These are phyloP conservation scores for Ophion ellenae DNA, from an alignment of 2,888 invertebrate genomes.

Conservation along the genomic window DNA sequence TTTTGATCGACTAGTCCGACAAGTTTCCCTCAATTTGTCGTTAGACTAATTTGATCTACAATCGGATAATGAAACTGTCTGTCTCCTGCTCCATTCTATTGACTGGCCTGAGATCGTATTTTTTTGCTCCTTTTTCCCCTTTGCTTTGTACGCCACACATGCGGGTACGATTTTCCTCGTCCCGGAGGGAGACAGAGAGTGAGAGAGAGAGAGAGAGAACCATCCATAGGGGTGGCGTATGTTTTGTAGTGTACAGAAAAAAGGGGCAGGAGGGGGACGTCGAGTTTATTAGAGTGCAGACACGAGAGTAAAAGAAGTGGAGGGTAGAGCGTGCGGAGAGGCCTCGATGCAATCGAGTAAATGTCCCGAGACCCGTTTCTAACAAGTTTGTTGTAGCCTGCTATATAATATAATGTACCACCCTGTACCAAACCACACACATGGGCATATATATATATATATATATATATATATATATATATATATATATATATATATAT, in stretches of 20 bases:
- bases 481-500: too few relatives aligned
- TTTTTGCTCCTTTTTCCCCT: background rate
- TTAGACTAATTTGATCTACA: slow-evolving; percentile 23
- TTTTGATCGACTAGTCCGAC: background rate
- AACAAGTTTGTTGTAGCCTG: slow-evolving; percentile 11
- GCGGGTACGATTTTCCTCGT: slow-evolving; percentile 37
- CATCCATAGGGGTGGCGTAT: slow-evolving; percentile 30
- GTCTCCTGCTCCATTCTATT: slow-evolving; percentile 3
- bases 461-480: too few relatives aligned
- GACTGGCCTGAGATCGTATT: background rate
- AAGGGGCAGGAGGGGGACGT: slow-evolving; percentile 6
- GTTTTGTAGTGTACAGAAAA: slow-evolving; percentile 17
- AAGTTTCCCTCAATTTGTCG: slow-evolving; percentile 16
- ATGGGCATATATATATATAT: too few relatives aligned
- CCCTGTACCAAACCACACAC: background rate
- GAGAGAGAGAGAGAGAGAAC: background rate
- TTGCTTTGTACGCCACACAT: slow-evolving; percentile 1
- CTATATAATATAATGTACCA: slow-evolving; percentile 3
- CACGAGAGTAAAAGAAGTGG: slow-evolving; percentile 4
- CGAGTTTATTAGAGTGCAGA: slow-evolving; percentile 39
- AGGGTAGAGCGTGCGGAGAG: background rate
- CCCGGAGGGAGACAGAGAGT: too few relatives aligned
- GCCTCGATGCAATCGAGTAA: slow-evolving; percentile 13
- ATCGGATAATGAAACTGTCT: slow-evolving; percentile 4
- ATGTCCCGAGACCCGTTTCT: slow-evolving; percentile 8